A percentile compares a stretch with the other conserved stretches of the same genome.
Conservation (phyloP, 2,113 vertebrate genomes). For the Scophthalmus maximus region DNA sequence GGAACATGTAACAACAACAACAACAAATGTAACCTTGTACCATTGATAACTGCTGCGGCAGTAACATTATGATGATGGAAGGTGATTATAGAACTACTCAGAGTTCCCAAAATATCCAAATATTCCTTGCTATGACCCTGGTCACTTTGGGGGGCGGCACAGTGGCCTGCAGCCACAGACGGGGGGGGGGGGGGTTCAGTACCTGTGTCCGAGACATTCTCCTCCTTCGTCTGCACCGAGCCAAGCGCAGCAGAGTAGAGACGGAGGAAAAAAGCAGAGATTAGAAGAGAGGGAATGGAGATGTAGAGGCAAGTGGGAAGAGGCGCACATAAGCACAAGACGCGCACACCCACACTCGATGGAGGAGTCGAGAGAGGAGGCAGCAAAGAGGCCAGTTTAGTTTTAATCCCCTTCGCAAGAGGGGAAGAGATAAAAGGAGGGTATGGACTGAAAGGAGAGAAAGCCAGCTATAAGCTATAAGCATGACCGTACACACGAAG, state of each 20-base stretch:
- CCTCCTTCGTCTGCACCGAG: conserved; percentile 79
- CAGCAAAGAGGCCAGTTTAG: conserved; percentile 67
- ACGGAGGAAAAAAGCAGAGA: conserved; percentile 53
- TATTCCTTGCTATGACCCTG: no score
- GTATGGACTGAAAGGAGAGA: conserved; percentile 52
- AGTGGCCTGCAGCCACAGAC: neutral
- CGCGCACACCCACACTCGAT: conserved; percentile 35
- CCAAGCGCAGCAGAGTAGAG: conserved; percentile 63
- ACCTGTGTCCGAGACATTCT: conserved; percentile 86
- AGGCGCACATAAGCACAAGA: conserved; percentile 49
- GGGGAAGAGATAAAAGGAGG: conserved; percentile 58
- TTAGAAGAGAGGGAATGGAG: conserved; percentile 60
- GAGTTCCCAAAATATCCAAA: neutral
- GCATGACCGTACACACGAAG: conserved; percentile 54
- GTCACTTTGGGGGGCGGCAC: neutral
- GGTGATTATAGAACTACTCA: no score
- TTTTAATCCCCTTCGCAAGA: conserved; percentile 71
- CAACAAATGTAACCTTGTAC: no score
- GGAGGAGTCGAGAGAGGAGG: conserved; percentile 76
- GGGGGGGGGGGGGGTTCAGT: conserved; percentile 44
- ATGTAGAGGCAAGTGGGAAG: conserved; percentile 61
- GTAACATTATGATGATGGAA: no score
- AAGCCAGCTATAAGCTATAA: conserved; percentile 70
- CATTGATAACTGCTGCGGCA: no score
- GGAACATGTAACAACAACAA: no score